Evolutionary conservation across 2,888 invertebrate species (phyloP), one percentile per base, ranked within the genome.

Genomic region (Pyrochroa serraticornis): DNA sequence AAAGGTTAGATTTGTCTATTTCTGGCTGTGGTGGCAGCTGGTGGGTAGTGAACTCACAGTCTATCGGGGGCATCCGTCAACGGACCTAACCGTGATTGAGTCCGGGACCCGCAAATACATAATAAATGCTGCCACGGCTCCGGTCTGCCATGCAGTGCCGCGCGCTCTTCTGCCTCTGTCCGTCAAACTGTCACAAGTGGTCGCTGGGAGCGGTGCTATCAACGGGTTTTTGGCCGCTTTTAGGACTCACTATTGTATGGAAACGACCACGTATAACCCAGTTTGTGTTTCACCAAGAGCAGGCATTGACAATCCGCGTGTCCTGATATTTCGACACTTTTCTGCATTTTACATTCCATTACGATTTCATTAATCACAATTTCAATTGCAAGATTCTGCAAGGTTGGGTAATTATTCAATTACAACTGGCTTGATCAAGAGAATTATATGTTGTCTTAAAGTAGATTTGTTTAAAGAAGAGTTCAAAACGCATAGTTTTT

Each of bases 41-140:
- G 49, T 49, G 48, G 51, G 48, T 53, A 42, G 48, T 49, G 39
- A 43, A 46, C 37, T 62, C 63, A 56, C 63, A 58, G 60, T 63
- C 65, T 61, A 63, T 68, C 65, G 61, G 54, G 58, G 60, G 58
- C 63, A 69, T 69, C 69, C 71, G 70, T 71, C 72, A 71, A 64
- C 69, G 68, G 56, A 63, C 60, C 58, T 60, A 67, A 66, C 67
- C 63, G 70, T 71, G 72, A 73, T 74, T 71, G 71, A 70, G 70
- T 69, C 68, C 63, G 68, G 69, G 64, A 61, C 70, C 68, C 58
- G 53, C 64, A 60, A 63, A 66, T 70, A 63, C 68, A 70, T 71
- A 69, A 71, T 71, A 63, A 62, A 69, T 69, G 66, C 59, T 51
- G 62, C 49, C 57, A 51, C 50, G 63, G 62, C 60, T 64, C 60